Percentiles rank a stretch among this genome's conserved stretches.
Evolutionary conservation across 2,113 vertebrate species (phyloP).

Genomic region (Cathartes aura): DNA sequence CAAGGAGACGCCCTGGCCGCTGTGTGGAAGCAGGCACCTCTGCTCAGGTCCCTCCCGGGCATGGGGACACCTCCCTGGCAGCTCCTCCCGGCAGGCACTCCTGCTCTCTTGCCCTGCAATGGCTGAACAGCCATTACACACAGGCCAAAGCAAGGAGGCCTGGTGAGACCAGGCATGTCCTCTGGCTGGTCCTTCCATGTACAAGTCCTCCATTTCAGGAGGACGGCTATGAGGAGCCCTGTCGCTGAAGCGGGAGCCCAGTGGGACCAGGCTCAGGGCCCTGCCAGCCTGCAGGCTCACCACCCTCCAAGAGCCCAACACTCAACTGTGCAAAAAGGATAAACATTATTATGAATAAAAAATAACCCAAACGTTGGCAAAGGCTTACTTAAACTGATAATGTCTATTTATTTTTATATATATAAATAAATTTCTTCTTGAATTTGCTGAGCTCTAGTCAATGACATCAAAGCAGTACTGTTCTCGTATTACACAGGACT

Average conservation of each 20-base stretch:
- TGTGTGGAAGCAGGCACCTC: too few relatives aligned
- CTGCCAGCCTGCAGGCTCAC: neutral
- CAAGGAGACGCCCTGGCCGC: rapidly evolving
- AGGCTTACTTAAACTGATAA: neutral
- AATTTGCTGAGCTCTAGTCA: neutral
- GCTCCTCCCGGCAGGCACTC: neutral
- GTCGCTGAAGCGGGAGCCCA: rapidly evolving
- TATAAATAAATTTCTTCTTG: neutral
- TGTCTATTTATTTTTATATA: neutral
- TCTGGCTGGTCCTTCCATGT: neutral
- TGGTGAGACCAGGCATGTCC: rapidly evolving
- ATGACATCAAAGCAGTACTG: conserved; percentile 1
- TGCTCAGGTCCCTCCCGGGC: neutral
- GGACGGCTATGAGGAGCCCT: rapidly evolving
- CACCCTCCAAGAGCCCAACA: neutral
- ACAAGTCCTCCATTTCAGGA: neutral
- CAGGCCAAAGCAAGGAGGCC: neutral
- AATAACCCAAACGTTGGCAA: neutral
- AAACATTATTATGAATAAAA: neutral
- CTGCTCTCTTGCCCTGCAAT: rapidly evolving
- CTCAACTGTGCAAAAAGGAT: neutral
- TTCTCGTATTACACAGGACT: neutral
- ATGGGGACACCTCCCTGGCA: neutral
- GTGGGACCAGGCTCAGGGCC: neutral
- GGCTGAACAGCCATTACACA: neutral